Evolutionary conservation across 2,888 invertebrate species (phyloP).

Genomic region (Lathronympha strigana): DNA sequence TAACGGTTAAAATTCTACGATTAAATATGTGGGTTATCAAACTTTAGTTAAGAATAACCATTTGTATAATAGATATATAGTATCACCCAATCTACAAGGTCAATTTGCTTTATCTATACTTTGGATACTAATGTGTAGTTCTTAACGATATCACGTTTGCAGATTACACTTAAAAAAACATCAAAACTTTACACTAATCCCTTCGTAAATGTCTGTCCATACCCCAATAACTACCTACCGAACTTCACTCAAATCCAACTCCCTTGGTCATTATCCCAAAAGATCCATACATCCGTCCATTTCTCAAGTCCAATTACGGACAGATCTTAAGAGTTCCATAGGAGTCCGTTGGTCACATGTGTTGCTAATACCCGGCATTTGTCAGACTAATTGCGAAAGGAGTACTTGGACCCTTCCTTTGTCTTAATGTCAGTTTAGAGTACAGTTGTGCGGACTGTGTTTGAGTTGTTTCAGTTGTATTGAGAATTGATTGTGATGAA

Average conservation of each 20-base stretch:
- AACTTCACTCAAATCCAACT: not conserved
- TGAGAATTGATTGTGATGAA: slow-evolving; percentile 22
- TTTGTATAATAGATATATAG: no score
- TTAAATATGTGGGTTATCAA: no score
- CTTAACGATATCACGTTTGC: no score
- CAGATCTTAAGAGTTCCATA: slow-evolving; percentile 31
- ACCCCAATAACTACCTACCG: not conserved
- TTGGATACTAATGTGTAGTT: no score
- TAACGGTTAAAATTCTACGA: no score
- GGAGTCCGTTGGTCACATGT: slow-evolving; percentile 66
- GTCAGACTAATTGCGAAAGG: slow-evolving; percentile 82
- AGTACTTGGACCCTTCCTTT: slow-evolving; percentile 79
- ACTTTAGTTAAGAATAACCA: no score
- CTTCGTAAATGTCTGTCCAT: no score
- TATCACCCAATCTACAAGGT: no score
- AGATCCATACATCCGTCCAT: slow-evolving; percentile 26
- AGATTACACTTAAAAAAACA: no score
- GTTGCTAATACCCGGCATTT: slow-evolving; percentile 81
- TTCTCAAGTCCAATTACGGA: slow-evolving; percentile 27
- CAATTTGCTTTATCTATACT: no score
- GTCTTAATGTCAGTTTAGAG: slow-evolving; percentile 78
- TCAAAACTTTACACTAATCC: no score
- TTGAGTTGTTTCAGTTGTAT: slow-evolving; percentile 42
- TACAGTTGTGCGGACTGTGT: slow-evolving; percentile 48
- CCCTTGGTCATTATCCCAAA: slow-evolving; percentile 19